phyloP scores from a whole-genome alignment of 2,888 invertebrate species.

The Dynastes maya region DNA sequence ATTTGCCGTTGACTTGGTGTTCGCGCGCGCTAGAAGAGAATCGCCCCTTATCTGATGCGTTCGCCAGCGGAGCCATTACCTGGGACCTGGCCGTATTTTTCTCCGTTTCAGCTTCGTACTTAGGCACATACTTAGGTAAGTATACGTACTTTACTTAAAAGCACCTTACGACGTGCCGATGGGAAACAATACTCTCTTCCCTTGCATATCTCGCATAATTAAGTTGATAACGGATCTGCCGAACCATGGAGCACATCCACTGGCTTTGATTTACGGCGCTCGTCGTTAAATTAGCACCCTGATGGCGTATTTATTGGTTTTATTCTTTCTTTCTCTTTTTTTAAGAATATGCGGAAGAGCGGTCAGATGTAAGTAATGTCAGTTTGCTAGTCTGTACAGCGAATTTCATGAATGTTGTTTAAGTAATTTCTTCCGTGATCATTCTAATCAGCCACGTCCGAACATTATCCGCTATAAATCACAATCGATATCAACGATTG shows the following conservation, averaged over 20 bases:
- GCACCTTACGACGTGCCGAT: background rate
- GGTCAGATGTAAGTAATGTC: no score
- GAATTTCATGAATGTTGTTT: no score
- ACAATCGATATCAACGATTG: no score
- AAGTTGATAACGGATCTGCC: conserved; percentile 1
- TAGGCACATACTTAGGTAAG: background rate
- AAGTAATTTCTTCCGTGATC: no score
- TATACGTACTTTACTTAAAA: background rate
- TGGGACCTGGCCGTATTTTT: background rate
- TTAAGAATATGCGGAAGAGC: no score
- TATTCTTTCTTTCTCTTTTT: no score
- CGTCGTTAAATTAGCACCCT: conserved; percentile 2
- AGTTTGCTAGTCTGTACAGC: no score
- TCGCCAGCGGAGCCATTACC: background rate
- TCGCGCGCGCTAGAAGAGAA: conserved; percentile 2
- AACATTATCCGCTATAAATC: no score
- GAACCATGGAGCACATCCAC: background rate
- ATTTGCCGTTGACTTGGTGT: conserved; percentile 4
- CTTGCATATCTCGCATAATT: background rate
- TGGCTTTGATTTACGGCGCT: conserved; percentile 4
- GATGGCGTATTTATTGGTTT: background rate
- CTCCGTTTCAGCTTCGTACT: background rate
- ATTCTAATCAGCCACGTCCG: no score
- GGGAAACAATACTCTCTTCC: background rate
- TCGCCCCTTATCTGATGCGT: conserved; percentile 1